These are phyloP conservation scores for Schizopygopsis malacanthus DNA, from an alignment of 2,797 vertebrate species.

Conservation along the genomic window DNA sequence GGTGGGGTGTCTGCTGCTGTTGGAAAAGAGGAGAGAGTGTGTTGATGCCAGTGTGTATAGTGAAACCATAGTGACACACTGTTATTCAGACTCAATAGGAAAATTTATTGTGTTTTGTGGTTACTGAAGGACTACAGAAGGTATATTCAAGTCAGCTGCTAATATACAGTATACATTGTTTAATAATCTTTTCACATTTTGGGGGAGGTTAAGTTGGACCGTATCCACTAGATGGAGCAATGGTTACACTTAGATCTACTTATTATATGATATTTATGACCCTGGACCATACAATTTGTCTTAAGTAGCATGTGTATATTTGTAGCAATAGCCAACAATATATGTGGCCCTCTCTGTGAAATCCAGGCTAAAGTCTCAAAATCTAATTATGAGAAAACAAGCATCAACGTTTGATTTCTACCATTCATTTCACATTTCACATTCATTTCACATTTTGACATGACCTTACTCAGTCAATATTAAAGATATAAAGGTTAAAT, in stretches of 20 bases:
- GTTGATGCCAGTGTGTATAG: background rate
- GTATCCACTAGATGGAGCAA: conserved; percentile 46
- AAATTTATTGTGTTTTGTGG: background rate
- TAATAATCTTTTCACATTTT: background rate
- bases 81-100: background rate
- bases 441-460: too few species aligned
- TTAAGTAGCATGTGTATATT: background rate
- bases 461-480: too few species aligned
- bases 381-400: too few species aligned
- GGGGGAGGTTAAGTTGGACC: background rate
- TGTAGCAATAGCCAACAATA: background rate
- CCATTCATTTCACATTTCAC: too few species aligned
- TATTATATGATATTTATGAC: background rate
- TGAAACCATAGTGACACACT: background rate
- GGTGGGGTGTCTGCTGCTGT: background rate
- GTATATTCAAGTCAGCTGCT: background rate
- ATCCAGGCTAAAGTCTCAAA: too few species aligned
- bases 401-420: too few species aligned
- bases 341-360: too few species aligned
- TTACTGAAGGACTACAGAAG: background rate
- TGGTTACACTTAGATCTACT: background rate
- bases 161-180: background rate
- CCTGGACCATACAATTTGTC: background rate
- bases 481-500: too few species aligned
- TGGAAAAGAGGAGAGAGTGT: background rate